Evolutionary conservation across 1,140 invertebrate genomes (phyloP), one percentile per base, ranked within the genome.

Genomic region (Panulirus ornatus): DNA sequence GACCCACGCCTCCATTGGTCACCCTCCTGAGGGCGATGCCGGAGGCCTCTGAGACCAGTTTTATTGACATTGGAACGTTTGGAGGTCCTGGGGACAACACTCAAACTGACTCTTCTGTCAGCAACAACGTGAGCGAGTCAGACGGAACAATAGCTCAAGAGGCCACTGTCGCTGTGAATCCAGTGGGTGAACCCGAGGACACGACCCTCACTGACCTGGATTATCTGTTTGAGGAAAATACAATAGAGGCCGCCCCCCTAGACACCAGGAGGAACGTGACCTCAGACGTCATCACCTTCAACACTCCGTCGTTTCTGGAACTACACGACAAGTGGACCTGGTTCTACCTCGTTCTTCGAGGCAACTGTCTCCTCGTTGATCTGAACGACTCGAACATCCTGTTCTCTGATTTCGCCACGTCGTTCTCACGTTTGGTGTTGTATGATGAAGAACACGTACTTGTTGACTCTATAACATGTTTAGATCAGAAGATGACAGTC

Each of bases 361-460:
- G 88, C 3, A 75, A 89, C 47, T 89, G 88, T 27, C 47, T 16
- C 22, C 44, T 47, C 51, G 79, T 89, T 19, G 34, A 89, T 38
- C n/a, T 89, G 47, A 47, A 44, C 1, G 36, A 89, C 63, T 27
- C 78, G 16, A 27, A 47, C 30, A n/a, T 16, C 5, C 70, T 89
- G 2, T 73, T 76, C 51, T 58, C 34, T 27, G 88, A 83, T 16
- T 89, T 83, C 47, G 63, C 75, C 6, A 51, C 47, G 27, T 83
- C 88, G 8, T 54, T 89, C 8, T 76, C 88, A 2, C 36, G 63
- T 1, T 70, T 89, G 38, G 22, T 89, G 9, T 47, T 89, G 8
- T 89, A 89, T 51, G 27, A 51, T 34, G 54, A 40, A 27, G 88
- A 89, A 27, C 34, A 75, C 19, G 38, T 89, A 6, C 8, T 71